Base-by-base conservation (phyloP, 2,888 invertebrate genomes). In the Coenonympha arcania region DNA sequence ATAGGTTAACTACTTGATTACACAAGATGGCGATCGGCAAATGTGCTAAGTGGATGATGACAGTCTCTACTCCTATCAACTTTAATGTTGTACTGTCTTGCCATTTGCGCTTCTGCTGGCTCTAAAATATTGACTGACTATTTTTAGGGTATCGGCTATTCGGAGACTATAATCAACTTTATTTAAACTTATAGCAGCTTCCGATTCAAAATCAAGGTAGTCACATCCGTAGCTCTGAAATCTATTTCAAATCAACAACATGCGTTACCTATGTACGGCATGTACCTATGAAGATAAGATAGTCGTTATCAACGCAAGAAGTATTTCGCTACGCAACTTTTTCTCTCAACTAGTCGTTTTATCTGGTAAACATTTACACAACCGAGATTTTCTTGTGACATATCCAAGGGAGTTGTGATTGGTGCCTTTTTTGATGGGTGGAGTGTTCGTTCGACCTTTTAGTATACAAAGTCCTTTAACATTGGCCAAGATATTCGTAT, bases 41-140 rank as follows among this genome's bases (percentile, higher is more conserved):
- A 77, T 71, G 79, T 79, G 79, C 70, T 82, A 83, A 83, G 78
- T 82, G 80, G 74, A 79, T 81, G 79, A 83, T 82, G 77, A 73
- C 73, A 64, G 72, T 62, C 62, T 65, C 62, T 65, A 68, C 48
- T 54, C 33, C 53, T 45, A 41, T 47, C 28, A 26, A 22, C 28
- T 13, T n/a, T n/a, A 18, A 45, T 33, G 36, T 37, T 37, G 28
- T 15, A 37, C 36, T 31, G 18, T 34, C 18, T 16, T 15, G 24
- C 24, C 26, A 34, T 43, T 44, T 44, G 24, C 26, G 13, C 36
- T 13, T n/a, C n/a, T 26, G 11, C 33, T 34, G 15, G 16, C 9
- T 33, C 15, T 44, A 9, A 45, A 46, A 46, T 31, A 16, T 20
- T 19, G n/a, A n/a, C n/a, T n/a, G n/a, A 11, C 16, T 24, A 6